Evolutionary conservation across 2,113 vertebrate genomes (phyloP), one percentile per base, ranked within the genome.

Genomic region (Uria lomvia): DNA sequence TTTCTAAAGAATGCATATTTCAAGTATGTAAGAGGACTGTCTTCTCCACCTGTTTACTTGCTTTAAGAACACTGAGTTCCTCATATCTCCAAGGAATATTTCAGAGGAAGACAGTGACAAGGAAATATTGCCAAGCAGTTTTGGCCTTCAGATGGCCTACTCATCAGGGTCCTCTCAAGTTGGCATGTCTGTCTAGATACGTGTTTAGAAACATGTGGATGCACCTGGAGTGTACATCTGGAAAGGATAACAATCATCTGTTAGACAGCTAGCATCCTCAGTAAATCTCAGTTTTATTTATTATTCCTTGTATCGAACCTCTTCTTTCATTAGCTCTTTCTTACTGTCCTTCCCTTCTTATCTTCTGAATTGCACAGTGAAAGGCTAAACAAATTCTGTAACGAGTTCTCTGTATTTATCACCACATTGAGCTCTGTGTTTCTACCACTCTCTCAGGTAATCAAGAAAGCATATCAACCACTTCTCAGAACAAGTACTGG

Each of bases 191-290:
- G 36, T 47, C 56, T 45, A 34, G 43, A 19, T 11, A 27, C 0
- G 0, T 62, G 21, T 47, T 50, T 38, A 74, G 45, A 66, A 71
- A 8, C 12, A 62, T 0, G 0, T 12, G 12, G 20, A 65, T 65
- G 20, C 15, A 60, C 14, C 13, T 32, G 30, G 11, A 76, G 29
- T 29, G 43, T 9, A 15, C 5, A 30, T 13, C 40, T 52, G 18
- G 43, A 70, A 91, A 86, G 4, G 18, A 55, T 10, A 36, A 72
- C 30, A 4, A 49, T 34, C 0, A 68, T 45, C 49, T 56, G 38
- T 79, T 24, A 62, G 40, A 32, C 15, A 70, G 20, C 9, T 14
- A 67, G 9, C 12, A 67, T 30, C 24, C 19, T 72, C 17, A 29
- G 5, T 17, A 75, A 50, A 65, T 2, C 5, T 66, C 29, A 32